Evolutionary conservation across 2,888 invertebrate genomes (phyloP), one percentile per base, ranked within the genome.

Genomic region (Listrodromus nycthemerus): DNA sequence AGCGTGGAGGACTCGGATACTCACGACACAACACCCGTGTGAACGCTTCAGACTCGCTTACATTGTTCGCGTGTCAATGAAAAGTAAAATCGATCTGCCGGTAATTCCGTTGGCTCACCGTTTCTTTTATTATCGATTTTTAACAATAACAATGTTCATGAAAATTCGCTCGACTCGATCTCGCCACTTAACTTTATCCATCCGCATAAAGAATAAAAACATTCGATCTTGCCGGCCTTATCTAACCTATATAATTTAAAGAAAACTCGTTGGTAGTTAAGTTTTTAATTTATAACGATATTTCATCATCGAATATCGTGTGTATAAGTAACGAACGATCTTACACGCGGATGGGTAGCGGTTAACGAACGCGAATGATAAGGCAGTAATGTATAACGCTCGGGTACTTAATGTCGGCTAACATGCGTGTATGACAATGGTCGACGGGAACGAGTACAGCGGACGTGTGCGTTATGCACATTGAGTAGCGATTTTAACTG

Each of bases 341-440:
- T 55, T 55, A 55, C 10, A 21, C 21, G 24, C 55, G 55, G 55
- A 55, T 24, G 55, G 10, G 21, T 63, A 65, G 27, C 82, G 82
- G 73, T 73, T 78, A 63, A 73, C 80, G 80, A 67, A 80, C 74
- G 74, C 58, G 66, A 48, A 50, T 80, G 73, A 80, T 80, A 73
- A 74, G 61, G 48, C 74, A 69, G 55, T 71, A 71, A 71, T 52
- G 27, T 58, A 73, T 74, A 73, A 55, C 27, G 10, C 67, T 24
- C 52, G 67, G 61, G 66, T 30, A 52, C 58, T 48, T 66, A 21
- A 55, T 55, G n/a, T 30, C 30, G 69, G 66, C 66, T 73, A 66
- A 55, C 45, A 66, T 45, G 66, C 55, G 65, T 52, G 65, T 52
- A 73, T 73, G 55, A 66, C 66, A 73, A 80, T 73, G 55, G 52